These are phyloP conservation scores for Arrhopalites spinosus DNA, from an alignment of 2,888 invertebrate genomes.

Conservation along the genomic window DNA sequence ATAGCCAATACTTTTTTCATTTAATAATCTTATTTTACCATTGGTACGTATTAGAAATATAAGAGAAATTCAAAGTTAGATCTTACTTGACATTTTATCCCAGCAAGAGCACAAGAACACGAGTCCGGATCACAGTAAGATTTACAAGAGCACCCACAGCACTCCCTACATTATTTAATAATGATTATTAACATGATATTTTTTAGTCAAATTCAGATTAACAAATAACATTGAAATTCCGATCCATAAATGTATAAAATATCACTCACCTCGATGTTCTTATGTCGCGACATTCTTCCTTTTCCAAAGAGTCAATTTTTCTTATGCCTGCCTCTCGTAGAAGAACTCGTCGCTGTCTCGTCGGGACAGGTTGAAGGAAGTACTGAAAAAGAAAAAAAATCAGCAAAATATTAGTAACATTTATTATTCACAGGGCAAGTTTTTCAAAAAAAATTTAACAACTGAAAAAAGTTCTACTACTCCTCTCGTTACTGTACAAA, in stretches of 20 bases:
- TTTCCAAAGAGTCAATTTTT: constrained; percentile 90
- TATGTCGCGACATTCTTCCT: constrained; percentile 91
- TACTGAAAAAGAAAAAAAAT: too few relatives aligned
- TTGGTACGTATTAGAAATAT: neutral
- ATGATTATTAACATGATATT: too few relatives aligned
- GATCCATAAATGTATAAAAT: too few relatives aligned
- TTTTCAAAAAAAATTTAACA: too few relatives aligned
- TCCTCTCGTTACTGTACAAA: too few relatives aligned
- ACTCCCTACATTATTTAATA: constrained; percentile 68
- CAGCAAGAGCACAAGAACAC: constrained; percentile 91
- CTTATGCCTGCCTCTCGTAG: constrained; percentile 90
- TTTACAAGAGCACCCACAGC: constrained; percentile 91
- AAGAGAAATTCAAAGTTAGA: neutral
- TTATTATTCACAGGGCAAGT: too few relatives aligned
- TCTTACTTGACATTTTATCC: constrained; percentile 88
- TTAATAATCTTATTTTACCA: too few relatives aligned
- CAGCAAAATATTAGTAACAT: too few relatives aligned
- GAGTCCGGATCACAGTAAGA: constrained; percentile 93
- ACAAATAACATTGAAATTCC: too few relatives aligned
- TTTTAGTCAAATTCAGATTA: too few relatives aligned
- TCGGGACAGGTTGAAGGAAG: constrained; percentile 87
- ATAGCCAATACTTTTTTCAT: neutral
- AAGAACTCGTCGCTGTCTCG: constrained; percentile 83
- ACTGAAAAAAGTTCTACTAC: too few relatives aligned
- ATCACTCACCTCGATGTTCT: constrained; percentile 68